Base-by-base conservation (phyloP, 2,888 invertebrate genomes). In the Limnephilus marmoratus region DNA sequence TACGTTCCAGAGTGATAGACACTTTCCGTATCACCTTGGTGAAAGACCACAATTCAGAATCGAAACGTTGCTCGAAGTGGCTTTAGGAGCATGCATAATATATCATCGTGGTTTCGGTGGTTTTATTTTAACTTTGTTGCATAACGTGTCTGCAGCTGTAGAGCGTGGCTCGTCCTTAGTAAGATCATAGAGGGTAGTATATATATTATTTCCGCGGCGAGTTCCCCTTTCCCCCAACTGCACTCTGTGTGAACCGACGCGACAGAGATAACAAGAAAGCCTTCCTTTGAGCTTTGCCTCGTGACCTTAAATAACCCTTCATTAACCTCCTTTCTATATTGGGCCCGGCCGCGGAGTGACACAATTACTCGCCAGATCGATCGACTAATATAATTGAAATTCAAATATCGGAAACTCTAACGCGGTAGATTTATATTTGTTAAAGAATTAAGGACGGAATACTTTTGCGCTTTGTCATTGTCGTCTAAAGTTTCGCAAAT, bases 221-320 rank as follows among this genome's bases (percentile, higher is more conserved):
- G 68, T 68, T 68, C 68, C 68, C n/a, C 68, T 1, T 68, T 68
- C 68, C 68, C 68, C 68, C 3, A 13, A 34, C 82, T 82, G 13
- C 31, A 82, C 82, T 82, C 15, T 13, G 31, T 31, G 31, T 31
- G 34, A 82, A 13, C 82, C 18, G 34, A 34, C 82, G 82, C 82
- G 82, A 31, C 82, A 18, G 82, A 82, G 82, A 82, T 82, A 82
- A 34, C 82, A 82, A 82, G 82, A 82, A 34, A 82, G 13, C 68
- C 24, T 53, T 68, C 82, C 82, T 82, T 82, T 82, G 82, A 82
- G 31, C 82, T 82, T 34, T 82, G 13, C 82, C 31, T 82, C 34
- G 31, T 34, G 82, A 82, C 82, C 82, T 82, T 82, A 34, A 18
- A 31, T 82, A 82, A 82, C 82, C 82, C 31, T 82, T 82, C 34